A percentile compares a stretch with the other conserved stretches of the same genome.
Evolutionary conservation across 2,113 vertebrate genomes (phyloP).

Genomic region (Oreotrochilus melanogaster): DNA sequence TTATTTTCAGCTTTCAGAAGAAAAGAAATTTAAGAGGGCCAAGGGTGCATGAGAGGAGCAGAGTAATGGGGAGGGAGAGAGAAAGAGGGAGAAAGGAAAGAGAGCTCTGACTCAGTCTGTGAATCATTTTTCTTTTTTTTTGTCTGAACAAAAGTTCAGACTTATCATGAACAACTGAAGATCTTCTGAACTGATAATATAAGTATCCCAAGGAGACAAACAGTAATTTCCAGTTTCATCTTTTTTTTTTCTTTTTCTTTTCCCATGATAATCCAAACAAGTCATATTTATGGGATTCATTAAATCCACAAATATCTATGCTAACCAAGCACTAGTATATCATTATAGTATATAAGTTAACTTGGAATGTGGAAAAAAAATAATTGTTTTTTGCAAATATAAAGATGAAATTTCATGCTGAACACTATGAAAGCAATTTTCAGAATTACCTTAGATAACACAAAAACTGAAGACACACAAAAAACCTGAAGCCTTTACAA

Average conservation of each 20-base stretch:
- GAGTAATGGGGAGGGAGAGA: neutral
- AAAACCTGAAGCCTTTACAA: neutral
- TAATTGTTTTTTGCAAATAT: neutral
- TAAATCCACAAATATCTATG: neutral
- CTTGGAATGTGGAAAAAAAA: accelerated
- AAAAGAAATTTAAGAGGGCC: conserved; percentile 29
- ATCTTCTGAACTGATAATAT: conserved; percentile 43
- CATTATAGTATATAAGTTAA: neutral
- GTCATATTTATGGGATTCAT: neutral
- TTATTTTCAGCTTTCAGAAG: conserved; percentile 52
- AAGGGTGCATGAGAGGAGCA: neutral
- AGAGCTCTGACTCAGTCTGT: conserved; percentile 54
- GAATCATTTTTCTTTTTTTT: conserved; percentile 50
- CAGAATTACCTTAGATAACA: neutral
- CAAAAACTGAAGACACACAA: neutral
- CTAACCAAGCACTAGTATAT: neutral
- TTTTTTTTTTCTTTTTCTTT: neutral
- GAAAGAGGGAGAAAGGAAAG: conserved; percentile 11
- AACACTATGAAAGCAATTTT: neutral
- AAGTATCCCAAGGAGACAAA: conserved; percentile 26
- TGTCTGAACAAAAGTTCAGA: conserved; percentile 53
- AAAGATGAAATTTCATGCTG: neutral
- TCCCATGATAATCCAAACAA: neutral
- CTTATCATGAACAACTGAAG: conserved; percentile 22
- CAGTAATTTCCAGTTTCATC: neutral